phyloP scores from a whole-genome alignment of 2,113 vertebrate species.

The Heloderma charlesbogerti region DNA sequence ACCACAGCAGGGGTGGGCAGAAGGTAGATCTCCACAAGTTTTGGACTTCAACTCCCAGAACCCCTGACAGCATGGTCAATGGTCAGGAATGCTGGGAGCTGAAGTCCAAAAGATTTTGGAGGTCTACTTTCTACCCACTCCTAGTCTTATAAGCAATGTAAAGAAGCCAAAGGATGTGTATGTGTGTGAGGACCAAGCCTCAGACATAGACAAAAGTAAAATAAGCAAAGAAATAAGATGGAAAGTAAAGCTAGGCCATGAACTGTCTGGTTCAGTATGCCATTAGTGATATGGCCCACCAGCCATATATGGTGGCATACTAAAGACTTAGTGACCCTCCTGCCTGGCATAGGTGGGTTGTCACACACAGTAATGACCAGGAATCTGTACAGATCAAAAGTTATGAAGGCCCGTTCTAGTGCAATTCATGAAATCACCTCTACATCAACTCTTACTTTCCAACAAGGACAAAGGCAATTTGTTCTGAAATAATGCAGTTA shows the following conservation, averaged over 20 bases:
- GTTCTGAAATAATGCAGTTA: slow-evolving; percentile 14
- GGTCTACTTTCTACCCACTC: too few species aligned
- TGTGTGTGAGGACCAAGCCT: not conserved
- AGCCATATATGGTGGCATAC: not conserved
- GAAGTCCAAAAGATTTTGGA: too few species aligned
- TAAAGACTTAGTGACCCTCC: not conserved
- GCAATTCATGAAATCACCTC: not conserved
- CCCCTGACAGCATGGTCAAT: too few species aligned
- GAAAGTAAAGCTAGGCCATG: not conserved
- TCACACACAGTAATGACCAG: not conserved
- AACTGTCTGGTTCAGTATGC: not conserved
- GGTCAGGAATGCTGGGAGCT: too few species aligned
- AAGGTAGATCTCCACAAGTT: too few species aligned
- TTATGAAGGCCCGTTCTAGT: too few species aligned
- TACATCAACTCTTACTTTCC: slow-evolving; percentile 22
- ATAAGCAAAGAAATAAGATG: not conserved
- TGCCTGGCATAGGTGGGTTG: not conserved
- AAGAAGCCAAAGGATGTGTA: not conserved
- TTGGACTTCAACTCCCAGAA: too few species aligned
- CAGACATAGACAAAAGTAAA: not conserved
- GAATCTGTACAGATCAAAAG: not conserved
- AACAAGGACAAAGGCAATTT: slow-evolving; percentile 5
- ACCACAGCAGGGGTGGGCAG: not conserved
- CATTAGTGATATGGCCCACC: not conserved
- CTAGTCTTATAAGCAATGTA: too few species aligned